A percentile compares a stretch with the other conserved stretches of the same genome.
Evolutionary conservation across 2,888 invertebrate genomes (phyloP).

Genomic region (Oscheius onirici): DNA sequence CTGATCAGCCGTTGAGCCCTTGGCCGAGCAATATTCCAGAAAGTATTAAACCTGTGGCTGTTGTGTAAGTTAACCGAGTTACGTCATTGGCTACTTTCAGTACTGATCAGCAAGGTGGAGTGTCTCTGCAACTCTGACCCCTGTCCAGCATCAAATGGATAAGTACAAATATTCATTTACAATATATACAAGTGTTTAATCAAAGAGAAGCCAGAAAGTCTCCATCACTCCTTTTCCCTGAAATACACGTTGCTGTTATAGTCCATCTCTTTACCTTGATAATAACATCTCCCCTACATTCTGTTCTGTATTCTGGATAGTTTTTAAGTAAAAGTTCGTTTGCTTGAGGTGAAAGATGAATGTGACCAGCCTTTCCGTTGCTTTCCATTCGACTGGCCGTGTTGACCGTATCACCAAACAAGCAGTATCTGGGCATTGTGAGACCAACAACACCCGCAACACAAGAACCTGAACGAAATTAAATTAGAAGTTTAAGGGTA

Average conservation of each 20-base stretch:
- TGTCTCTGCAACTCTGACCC: neutral
- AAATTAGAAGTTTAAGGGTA: neutral
- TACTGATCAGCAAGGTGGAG: conserved; percentile 4
- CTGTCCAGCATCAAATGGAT: neutral
- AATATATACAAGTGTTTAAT: neutral
- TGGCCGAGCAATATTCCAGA: conserved; percentile 9
- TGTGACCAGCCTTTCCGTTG: conserved; percentile 46
- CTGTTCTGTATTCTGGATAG: conserved; percentile 50
- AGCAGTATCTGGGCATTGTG: conserved; percentile 62
- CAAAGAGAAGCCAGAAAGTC: conserved; percentile 54
- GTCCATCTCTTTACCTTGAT: conserved; percentile 45
- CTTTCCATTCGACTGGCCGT: conserved; percentile 61
- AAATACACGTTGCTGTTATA: neutral
- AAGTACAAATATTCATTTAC: neutral
- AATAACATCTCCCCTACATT: conserved; percentile 57
- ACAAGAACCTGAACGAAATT: conserved; percentile 46
- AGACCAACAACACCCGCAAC: conserved; percentile 61
- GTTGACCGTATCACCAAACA: conserved; percentile 63
- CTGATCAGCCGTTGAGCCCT: conserved; percentile 8
- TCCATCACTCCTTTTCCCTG: conserved; percentile 63
- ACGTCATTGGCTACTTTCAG: neutral
- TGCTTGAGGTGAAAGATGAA: conserved; percentile 53
- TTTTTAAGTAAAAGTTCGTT: conserved; percentile 40
- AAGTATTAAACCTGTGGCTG: neutral
- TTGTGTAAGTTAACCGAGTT: neutral